Conservation (phyloP, 1,140 invertebrate species). For the Odontomachus brunneus region DNA sequence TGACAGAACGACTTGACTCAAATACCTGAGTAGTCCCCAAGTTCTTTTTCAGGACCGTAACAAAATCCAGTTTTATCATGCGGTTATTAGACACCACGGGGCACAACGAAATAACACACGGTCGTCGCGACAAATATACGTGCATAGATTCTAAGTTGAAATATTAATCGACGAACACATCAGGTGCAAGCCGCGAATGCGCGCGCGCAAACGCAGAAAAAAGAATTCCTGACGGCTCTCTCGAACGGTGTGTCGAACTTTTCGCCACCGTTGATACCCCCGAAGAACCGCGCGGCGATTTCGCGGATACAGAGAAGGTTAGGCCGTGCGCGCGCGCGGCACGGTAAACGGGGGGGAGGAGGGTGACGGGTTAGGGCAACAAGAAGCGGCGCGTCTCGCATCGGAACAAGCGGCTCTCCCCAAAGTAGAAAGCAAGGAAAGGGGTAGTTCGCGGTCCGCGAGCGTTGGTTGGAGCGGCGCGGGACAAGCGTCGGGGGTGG, state of each 20-base stretch:
- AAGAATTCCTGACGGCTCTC: neutral
- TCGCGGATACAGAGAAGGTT: slow-evolving; percentile 1
- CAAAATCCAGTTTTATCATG: too few relatives aligned
- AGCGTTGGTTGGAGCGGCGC: slow-evolving; percentile 65
- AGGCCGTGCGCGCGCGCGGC: slow-evolving; percentile 3
- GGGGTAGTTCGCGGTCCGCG: slow-evolving; percentile 68
- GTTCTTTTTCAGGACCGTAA: too few relatives aligned
- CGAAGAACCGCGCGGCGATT: slow-evolving; percentile 8
- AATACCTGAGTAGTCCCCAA: too few relatives aligned
- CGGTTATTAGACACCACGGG: too few relatives aligned
- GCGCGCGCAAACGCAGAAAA: neutral
- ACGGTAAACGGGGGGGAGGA: neutral
- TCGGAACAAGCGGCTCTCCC: slow-evolving; percentile 58
- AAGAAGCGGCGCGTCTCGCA: slow-evolving; percentile 61
- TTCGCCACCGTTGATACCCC: neutral
- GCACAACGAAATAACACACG: too few relatives aligned
- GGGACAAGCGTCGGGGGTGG: slow-evolving; percentile 62
- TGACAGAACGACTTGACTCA: too few relatives aligned
- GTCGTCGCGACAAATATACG: too few relatives aligned
- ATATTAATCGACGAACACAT: neutral
- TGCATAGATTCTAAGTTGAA: too few relatives aligned
- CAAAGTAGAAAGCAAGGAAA: slow-evolving; percentile 68
- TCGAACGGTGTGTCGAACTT: neutral
- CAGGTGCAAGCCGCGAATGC: neutral
- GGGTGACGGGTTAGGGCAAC: slow-evolving; percentile 60